These are phyloP conservation scores for Sepiola atlantica DNA, from an alignment of 2,888 invertebrate genomes.

Conservation along the genomic window DNA sequence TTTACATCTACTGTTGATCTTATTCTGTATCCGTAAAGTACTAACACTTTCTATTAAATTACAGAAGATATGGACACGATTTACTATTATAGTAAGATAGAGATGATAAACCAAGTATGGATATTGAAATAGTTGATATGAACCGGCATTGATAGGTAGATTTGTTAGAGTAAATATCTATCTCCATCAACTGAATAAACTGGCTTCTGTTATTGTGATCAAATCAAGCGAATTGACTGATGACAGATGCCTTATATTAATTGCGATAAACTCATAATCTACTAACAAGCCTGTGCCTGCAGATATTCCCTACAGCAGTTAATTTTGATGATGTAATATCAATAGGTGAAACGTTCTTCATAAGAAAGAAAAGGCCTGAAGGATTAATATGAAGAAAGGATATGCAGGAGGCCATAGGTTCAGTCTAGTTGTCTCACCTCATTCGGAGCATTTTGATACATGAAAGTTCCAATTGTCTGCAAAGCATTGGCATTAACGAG, in stretches of 20 bases:
- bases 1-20: too few relatives aligned
- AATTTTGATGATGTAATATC: background rate
- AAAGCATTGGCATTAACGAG: background rate
- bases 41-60: background rate
- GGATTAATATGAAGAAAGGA: background rate
- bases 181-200: background rate
- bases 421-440: background rate
- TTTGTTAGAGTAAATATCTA: background rate
- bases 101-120: background rate
- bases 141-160: background rate
- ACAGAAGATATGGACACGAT: background rate
- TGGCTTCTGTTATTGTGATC: background rate
- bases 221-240: background rate
- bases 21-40: too few relatives aligned
- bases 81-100: background rate
- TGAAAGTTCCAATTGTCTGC: background rate
- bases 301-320: background rate
- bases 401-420: background rate
- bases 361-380: background rate
- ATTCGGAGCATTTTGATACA: background rate
- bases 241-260: slow-evolving; percentile 32
- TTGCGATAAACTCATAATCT: background rate
- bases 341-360: background rate
- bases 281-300: background rate
- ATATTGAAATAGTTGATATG: background rate